A percentile compares a stretch with the other conserved stretches of the same genome.
phyloP scores from a whole-genome alignment of 2,888 invertebrate species.

The Coelogynopora nodosa region DNA sequence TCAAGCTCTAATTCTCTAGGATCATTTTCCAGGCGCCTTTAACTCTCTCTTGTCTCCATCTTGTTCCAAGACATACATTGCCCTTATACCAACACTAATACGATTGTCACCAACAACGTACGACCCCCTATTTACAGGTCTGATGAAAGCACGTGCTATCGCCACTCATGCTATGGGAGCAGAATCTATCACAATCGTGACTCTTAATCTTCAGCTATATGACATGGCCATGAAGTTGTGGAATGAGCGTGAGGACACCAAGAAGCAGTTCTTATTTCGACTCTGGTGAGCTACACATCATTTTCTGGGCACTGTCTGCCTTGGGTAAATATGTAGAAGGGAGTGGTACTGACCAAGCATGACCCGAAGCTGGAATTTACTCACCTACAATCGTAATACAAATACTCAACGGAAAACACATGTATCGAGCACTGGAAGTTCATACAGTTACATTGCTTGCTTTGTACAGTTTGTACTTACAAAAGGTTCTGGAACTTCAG shows the following conservation, averaged over 20 bases:
- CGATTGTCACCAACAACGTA: slow-evolving; percentile 10
- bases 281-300: not conserved
- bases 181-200: slow-evolving; percentile 29
- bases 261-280: slow-evolving; percentile 38
- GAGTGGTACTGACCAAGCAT: slow-evolving; percentile 7
- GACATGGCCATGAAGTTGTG: slow-evolving; percentile 20
- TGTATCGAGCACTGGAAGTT: slow-evolving; percentile 38
- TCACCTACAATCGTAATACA: slow-evolving; percentile 43
- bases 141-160: slow-evolving; percentile 29
- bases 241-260: not conserved
- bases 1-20: slow-evolving; percentile 35
- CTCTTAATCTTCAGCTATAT: slow-evolving; percentile 7
- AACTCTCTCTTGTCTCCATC: slow-evolving; percentile 41
- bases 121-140: not conserved
- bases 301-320: slow-evolving; percentile 10
- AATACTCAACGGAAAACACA: slow-evolving; percentile 43
- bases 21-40: slow-evolving; percentile 41
- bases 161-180: slow-evolving; percentile 35
- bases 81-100: slow-evolving; percentile 37
- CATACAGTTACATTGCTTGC: slow-evolving; percentile 38
- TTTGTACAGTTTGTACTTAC: slow-evolving; percentile 41
- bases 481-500: slow-evolving; percentile 35
- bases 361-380: slow-evolving; percentile 38
- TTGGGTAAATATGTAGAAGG: slow-evolving; percentile 13
- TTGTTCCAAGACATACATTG: slow-evolving; percentile 37